Conservation (phyloP, 2,888 invertebrate genomes). For the Tineola bisselliella region DNA sequence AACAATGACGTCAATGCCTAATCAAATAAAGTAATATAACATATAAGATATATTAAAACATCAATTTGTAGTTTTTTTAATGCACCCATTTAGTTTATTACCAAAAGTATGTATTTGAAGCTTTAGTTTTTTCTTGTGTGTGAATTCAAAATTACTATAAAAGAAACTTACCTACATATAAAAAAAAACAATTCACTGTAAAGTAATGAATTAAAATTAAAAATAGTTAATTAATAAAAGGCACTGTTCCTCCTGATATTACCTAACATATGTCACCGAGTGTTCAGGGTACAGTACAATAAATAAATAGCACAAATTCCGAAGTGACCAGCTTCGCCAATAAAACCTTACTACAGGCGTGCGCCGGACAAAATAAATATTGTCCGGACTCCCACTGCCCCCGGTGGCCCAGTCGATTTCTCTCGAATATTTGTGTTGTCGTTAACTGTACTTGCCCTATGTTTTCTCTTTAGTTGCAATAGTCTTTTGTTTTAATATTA, state of each 20-base stretch:
- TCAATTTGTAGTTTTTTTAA: no score
- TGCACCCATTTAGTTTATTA: no score
- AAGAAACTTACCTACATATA: no score
- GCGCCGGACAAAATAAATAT: constrained; percentile 44
- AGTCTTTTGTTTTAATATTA: no score
- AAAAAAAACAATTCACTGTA: no score
- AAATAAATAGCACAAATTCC: constrained; percentile 66
- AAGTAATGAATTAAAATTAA: neutral
- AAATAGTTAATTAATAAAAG: neutral
- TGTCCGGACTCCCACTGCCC: constrained; percentile 25
- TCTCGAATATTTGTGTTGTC: constrained; percentile 11
- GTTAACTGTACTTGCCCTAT: neutral
- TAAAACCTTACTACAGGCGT: constrained; percentile 46
- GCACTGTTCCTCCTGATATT: constrained; percentile 28
- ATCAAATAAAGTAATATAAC: no score
- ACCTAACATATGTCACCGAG: constrained; percentile 52
- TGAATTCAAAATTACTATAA: no score
- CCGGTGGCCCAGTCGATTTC: constrained; percentile 19
- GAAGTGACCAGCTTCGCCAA: constrained; percentile 62
- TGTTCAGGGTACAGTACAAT: constrained; percentile 43
- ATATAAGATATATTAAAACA: no score
- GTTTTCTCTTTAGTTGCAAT: neutral
- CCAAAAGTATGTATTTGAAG: no score
- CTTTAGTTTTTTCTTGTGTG: no score
- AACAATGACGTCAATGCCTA: no score